Percentiles rank a stretch among this genome's conserved stretches.
phyloP scores from a whole-genome alignment of 2,888 invertebrate species.

The Lepidonotus clava region DNA sequence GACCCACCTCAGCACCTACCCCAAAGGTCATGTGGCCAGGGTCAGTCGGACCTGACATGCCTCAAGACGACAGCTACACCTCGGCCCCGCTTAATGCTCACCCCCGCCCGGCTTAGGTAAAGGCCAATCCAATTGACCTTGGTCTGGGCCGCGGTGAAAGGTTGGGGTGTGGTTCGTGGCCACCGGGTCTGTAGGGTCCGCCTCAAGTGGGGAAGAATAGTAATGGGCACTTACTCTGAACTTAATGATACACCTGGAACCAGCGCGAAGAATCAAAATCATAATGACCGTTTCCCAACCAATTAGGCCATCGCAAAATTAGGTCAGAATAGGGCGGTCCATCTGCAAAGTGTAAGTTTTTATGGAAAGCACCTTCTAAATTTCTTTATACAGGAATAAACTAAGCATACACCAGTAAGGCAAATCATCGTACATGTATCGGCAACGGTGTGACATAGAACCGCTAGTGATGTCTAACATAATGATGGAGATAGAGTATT shows the following conservation, averaged over 20 bases:
- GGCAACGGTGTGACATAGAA: no score
- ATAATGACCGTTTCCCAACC: not conserved
- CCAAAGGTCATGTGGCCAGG: not conserved
- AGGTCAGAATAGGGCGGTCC: no score
- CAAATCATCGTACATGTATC: no score
- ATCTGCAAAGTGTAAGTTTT: no score
- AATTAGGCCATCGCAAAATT: no score
- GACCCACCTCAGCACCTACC: not conserved
- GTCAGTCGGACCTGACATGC: not conserved
- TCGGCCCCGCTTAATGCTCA: not conserved
- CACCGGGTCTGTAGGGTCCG: not conserved
- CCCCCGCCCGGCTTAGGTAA: not conserved
- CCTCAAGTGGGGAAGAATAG: not conserved
- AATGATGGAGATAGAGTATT: no score
- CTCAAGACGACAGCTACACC: slow-evolving; percentile 3
- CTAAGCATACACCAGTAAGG: no score
- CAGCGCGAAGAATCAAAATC: not conserved
- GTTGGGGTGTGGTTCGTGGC: not conserved
- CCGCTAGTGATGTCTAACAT: no score
- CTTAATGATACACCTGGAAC: not conserved
- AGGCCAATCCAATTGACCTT: slow-evolving; percentile 49
- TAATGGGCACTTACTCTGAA: not conserved
- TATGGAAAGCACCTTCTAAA: no score
- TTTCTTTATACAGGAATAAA: no score
- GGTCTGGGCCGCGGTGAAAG: not conserved